Conservation (phyloP, 2,113 vertebrate genomes). For the Recurvirostra avosetta region DNA sequence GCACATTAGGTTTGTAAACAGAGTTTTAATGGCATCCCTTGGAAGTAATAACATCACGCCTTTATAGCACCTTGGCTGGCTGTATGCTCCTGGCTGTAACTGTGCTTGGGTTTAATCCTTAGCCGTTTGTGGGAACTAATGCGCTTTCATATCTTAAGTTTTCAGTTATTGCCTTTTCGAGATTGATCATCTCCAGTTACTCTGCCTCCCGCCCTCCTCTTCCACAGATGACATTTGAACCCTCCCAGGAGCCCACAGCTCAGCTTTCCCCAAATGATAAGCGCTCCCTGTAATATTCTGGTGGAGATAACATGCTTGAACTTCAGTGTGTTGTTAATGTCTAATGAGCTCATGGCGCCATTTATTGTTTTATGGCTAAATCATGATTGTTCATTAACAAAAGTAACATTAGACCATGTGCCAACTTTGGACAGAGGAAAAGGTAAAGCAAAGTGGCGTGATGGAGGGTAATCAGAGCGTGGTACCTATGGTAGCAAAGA, state of each 20-base stretch:
- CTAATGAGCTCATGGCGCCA: conserved; percentile 8
- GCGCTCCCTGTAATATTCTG: neutral
- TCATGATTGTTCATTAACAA: conserved; percentile 50
- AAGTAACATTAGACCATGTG: neutral
- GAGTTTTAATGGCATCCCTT: conserved; percentile 78
- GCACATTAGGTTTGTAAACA: conserved; percentile 79
- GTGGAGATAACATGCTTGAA: neutral
- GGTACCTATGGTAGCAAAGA: neutral
- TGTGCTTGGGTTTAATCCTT: conserved; percentile 48
- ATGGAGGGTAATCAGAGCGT: neutral
- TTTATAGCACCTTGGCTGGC: conserved; percentile 63
- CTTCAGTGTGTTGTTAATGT: neutral
- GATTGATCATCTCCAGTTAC: conserved; percentile 25
- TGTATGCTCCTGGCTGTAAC: conserved; percentile 20
- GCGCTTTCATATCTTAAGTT: conserved; percentile 52
- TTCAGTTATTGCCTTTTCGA: conserved; percentile 37
- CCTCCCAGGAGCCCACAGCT: neutral
- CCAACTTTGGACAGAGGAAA: neutral
- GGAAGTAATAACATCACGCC: conserved; percentile 73
- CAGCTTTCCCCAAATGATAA: conserved; percentile 5
- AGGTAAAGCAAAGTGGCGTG: neutral
- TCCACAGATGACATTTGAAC: neutral
- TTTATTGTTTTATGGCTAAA: neutral
- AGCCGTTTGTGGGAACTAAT: conserved; percentile 66
- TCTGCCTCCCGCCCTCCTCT: neutral